Evolutionary conservation across 1,140 invertebrate species (phyloP), one percentile per base, ranked within the genome.

Genomic region (Mycetomoellerius zeteki): DNA sequence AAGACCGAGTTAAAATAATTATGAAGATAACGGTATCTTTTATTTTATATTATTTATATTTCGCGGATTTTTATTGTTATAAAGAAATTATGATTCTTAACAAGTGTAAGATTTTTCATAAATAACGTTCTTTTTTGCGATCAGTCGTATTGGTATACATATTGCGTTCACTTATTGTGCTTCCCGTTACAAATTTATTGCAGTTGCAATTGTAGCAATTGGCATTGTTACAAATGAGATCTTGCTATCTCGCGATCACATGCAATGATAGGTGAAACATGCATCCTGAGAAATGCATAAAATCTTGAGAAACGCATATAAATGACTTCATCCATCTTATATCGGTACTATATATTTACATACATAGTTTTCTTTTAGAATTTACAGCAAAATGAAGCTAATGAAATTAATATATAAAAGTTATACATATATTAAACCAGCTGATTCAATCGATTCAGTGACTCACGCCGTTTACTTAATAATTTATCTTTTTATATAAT

Each of bases 191-290:
- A 56, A 81, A 81, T 71, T 69, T 81, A 71, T 81, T 71, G 19
- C 65, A 50, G n/a, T 14, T 54, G 52, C 78, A 33, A 71, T 81
- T 30, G 37, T 56, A 71, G 50, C 64, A 71, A 81, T 81, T 65
- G 78, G 78, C 78, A 81, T 81, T 71, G 78, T 81, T 81, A 71
- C 65, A 71, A 81, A 81, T 81, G 78, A 81, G 65, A 81, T 56
- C 50, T 43, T 33, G 50, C 8, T 71, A 81, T 81, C 78, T 56
- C 16, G 33, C 21, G 65, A 81, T 71, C 64, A 33, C 33, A 71
- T 67, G 43, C 77, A 65, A 67, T 43, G 62, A 69, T 80, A 67
- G 43, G 19, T 52, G 43, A 43, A 67, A 67, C 47, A 30, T 21
- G 47, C 30, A 81, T 71, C 64, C 64, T 47, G 50, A 58, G 47